Base-by-base conservation (phyloP, 1,140 invertebrate genomes). In the Leptinotarsa lineolata region DNA sequence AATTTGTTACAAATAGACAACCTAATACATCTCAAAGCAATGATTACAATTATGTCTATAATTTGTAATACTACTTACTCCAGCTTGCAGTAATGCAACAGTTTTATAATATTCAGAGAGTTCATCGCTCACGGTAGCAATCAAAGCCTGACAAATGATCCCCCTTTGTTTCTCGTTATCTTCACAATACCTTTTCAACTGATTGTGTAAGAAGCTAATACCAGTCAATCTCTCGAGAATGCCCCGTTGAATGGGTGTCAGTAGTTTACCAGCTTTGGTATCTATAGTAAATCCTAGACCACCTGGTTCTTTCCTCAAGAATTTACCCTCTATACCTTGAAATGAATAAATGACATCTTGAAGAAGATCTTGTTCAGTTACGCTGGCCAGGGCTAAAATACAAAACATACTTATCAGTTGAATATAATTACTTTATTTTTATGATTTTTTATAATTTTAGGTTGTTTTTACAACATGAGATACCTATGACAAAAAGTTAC, bases 21-120 rank as follows among this genome's bases (percentile, higher is more conserved):
- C 30, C 30, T 39, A 11, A 39, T 59, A 8, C 48, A 12, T 54
- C 48, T 54, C 48, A 11, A 54, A 54, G 16, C 11, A 54, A 54
- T 54, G 48, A 54, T 11, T 16, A 54, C 58, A 59, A 59, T 4
- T 0, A 59, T 59, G 15, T 59, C 13, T 16, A 59, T 59, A n/a
- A 59, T 18, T 12, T 59, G 2, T 2, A 15, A 63, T 60, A 45
- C 54, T 73, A 64, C 78, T 82, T 82, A 95, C 90, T 88, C 94
- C 88, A 75, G 93, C 92, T 84, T 97, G 94, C 20, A 98, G 85
- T n/a, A 94, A 85, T 1, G 95, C 94, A 72, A 98, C 90, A 69
- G 95, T 90, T 72, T 94, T 88, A 85, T 96, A 97, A 83, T 95
- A 98, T 78, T 94, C 92, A 3, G 90, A 92, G 0, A 98, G 85